phyloP scores from a whole-genome alignment of 2,888 invertebrate species.

The Plagodis pulveraria region DNA sequence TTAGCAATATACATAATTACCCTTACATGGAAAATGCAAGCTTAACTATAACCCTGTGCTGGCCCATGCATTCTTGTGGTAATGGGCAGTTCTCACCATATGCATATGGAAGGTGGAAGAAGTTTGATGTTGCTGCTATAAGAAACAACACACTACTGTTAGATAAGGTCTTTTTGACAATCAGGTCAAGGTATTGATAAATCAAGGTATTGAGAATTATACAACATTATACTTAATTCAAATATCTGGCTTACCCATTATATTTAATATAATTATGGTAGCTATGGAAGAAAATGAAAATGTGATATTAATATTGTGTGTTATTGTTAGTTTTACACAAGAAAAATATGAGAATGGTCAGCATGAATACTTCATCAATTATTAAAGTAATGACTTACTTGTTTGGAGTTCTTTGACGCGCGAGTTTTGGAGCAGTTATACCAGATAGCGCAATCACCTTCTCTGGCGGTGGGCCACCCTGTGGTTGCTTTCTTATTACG shows the following conservation, averaged over 20 bases:
- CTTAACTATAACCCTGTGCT: too few species aligned
- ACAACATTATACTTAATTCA: not conserved
- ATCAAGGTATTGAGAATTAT: not conserved
- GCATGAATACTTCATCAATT: too few species aligned
- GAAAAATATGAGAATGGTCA: not conserved
- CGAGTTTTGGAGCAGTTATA: constrained; percentile 95
- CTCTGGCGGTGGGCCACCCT: constrained; percentile 96
- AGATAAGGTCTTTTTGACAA: not conserved
- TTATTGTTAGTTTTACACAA: not conserved
- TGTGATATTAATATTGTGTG: constrained; percentile 2
- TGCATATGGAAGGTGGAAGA: too few species aligned
- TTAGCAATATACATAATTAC: too few species aligned
- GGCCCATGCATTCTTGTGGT: too few species aligned
- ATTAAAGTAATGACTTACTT: constrained; percentile 57
- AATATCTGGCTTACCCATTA: constrained; percentile 9
- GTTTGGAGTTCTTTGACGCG: constrained; percentile 72
- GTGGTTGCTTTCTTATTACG: constrained; percentile 93
- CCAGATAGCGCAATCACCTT: constrained; percentile 95
- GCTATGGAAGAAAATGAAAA: constrained; percentile 6
- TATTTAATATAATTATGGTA: constrained; percentile 1
- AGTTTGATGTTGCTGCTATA: too few species aligned
- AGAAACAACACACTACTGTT: too few species aligned
- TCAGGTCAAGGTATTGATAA: not conserved
- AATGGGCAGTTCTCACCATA: too few species aligned
- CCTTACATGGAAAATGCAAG: too few species aligned